Evolutionary conservation across 2,888 invertebrate genomes (phyloP), one percentile per base, ranked within the genome.

Genomic region (Eristalis intricaria): DNA sequence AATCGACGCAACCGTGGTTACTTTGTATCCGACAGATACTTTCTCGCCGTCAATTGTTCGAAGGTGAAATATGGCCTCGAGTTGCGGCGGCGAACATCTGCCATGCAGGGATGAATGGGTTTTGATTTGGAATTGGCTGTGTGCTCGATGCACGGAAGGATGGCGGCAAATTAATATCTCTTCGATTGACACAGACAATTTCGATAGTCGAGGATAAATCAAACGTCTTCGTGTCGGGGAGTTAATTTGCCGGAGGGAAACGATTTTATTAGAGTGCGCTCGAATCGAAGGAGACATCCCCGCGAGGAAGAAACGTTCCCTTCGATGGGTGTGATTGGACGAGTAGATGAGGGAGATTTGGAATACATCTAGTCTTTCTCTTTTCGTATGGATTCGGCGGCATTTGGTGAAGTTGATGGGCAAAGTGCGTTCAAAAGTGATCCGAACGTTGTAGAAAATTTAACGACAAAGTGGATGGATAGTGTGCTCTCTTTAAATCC

Each of bases 61-160:
- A 65, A 78, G 78, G 78, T 78, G 70, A 71, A 78, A 64, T 43
- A 71, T 78, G 40, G 64, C 78, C 65, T 50, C 60, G 43, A 65
- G 71, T 19, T 23, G 23, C 22, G 19, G 61, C 11, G 29, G 11
- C 29, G 61, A 66, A 32, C 70, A 71, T 40, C 70, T 78, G 70
- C 22, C 70, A 64, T 71, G 64, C 26, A 2, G 7, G 58, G 64
- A 71, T 71, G 70, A 65, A 65, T 60, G 78, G 22, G 15, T 60
- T 65, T 40, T 43, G 78, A 43, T 23, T 79, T 43, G 35, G 58
- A 58, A 56, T 58, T 50, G 26, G 35, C 60, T n/a, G 38, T 64
- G 32, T 19, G 13, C 4, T 11, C 8, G 22, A 22, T 32, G 8
- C 32, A 1, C 5, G 63, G 19, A 26, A 26, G 56, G n/a, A 43